Evolutionary conservation across 2,113 vertebrate genomes (phyloP), one percentile per base, ranked within the genome.

Genomic region (Eudyptes chrysolophus): DNA sequence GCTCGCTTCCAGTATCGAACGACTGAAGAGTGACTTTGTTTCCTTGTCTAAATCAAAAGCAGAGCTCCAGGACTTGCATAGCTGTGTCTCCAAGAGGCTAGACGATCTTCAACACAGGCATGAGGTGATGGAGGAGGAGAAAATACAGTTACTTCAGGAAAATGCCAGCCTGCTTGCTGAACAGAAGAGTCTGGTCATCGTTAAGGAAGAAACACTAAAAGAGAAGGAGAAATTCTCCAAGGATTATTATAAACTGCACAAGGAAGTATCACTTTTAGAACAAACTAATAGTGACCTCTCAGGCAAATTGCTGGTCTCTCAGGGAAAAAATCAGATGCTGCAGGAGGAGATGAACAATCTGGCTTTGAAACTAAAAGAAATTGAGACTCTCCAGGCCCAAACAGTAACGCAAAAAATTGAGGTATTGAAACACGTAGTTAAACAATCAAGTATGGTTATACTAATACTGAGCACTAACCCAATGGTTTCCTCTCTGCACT

Each of bases 361-460:
- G 90, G 78, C 92, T 86, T 97, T 98, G 96, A 98, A 98, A 98
- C 93, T 99, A 97, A 98, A 97, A 84, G 98, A 98, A 97, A 98
- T 98, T 92, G 97, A 99, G 97, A 97, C 95, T 87, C 99, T 99
- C 88, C 99, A 99, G 92, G 98, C 98, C 93, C 98, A 98, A 96
- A 98, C 98, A 89, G 98, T 99, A 98, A 98, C 98, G 84, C 98
- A 99, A 97, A 99, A 99, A 97, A 97, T 96, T 86, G 98, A 99
- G 98, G 98, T 99, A 98, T 98, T 98, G 80, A 85, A 96, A 78
- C 78, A 58, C 12, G 2, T 25, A 79, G 81, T 70, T 97, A 93
- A 96, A 72, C 66, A 71, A 65, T 76, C 66, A 9, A 95, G 64
- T 96, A 62, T 17, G 40, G 71, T 95, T 94, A 1, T 83, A 97